Base-by-base conservation (phyloP, 2,797 vertebrate species). In the Enteromius argenteus region DNA sequence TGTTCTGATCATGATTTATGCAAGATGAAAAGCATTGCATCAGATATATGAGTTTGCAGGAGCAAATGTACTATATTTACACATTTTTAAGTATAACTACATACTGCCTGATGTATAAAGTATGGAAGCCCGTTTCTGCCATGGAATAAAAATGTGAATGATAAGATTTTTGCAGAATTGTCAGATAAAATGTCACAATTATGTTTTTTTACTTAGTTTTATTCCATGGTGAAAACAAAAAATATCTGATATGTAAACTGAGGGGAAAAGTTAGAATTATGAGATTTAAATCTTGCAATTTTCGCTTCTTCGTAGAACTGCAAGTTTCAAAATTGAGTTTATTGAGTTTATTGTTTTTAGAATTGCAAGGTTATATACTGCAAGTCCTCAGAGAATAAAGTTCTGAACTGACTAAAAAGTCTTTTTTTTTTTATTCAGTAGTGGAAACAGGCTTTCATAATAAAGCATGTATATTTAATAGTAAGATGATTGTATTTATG, bases 51-150 rank as follows among this genome's bases (percentile, higher is more conserved):
- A 32, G 17, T 32, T 15, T 32, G 5, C 58, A 32, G 39, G n/a
- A 62, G 37, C 76, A 64, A 39, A 60, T 39, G 51, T 76, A 32
- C 51, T 39, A 58, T 58, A 75, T 74, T n/a, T 53, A 74, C 17
- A 35, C 19, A 14, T 7, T 64, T 64, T 35, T 58, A 53, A 74
- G 32, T 74, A n/a, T 74, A 53, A 56, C 49, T 56, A 62, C 37
- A 19, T 62, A 64, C 39, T 46, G 56, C 75, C 75, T 62, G 56
- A 58, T 60, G n/a, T 42, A 27, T 60, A 42, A 42, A 32, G 1
- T 64, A 64, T 64, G 30, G 30, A 64, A 64, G 30, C 62, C 62
- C 0, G 30, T 64, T 64, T 64, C 62, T 1, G 3, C 30, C 15
- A 32, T 64, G 5, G 27, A 62, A 62, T 64, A 32, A 17, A 62